These are phyloP conservation scores for Machimus rusticus DNA, from an alignment of 2,888 invertebrate species.

Conservation along the genomic window DNA sequence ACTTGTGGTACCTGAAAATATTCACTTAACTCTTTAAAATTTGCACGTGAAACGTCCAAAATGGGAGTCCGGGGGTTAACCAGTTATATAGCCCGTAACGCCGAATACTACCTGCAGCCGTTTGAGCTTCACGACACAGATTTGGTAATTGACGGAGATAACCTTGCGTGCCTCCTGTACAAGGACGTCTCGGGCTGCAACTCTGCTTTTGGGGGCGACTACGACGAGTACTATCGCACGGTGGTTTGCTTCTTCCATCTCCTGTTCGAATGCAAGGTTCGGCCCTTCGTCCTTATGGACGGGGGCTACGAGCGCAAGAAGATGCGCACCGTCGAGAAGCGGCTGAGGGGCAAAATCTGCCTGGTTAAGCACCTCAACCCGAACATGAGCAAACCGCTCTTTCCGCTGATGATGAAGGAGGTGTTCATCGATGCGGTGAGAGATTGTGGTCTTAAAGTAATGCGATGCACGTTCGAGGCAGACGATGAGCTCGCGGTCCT, in stretches of 20 bases:
- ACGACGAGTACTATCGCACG: constrained; percentile 75
- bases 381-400: constrained; percentile 68
- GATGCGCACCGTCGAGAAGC: constrained; percentile 69
- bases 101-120: constrained; percentile 70
- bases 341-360: constrained; percentile 69
- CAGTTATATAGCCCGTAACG: constrained; percentile 75
- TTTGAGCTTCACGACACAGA: constrained; percentile 72
- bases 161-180: constrained; percentile 76
- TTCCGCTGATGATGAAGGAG: constrained; percentile 78
- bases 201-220: constrained; percentile 86
- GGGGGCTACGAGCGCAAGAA: constrained; percentile 80
- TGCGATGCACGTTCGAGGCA: constrained; percentile 86
- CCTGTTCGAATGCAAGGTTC: constrained; percentile 74
- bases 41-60: background rate
- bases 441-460: constrained; percentile 71
- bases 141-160: constrained; percentile 83
- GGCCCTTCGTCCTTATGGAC: constrained; percentile 79
- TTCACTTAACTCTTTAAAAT: background rate
- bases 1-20: background rate
- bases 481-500: constrained; percentile 87
- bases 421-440: constrained; percentile 76
- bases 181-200: constrained; percentile 68
- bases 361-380: constrained; percentile 68
- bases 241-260: constrained; percentile 74
- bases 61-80: constrained; percentile 91